These are phyloP conservation scores for Caenorhabditis virilis DNA, from an alignment of 2,888 invertebrate genomes.

Conservation along the genomic window DNA sequence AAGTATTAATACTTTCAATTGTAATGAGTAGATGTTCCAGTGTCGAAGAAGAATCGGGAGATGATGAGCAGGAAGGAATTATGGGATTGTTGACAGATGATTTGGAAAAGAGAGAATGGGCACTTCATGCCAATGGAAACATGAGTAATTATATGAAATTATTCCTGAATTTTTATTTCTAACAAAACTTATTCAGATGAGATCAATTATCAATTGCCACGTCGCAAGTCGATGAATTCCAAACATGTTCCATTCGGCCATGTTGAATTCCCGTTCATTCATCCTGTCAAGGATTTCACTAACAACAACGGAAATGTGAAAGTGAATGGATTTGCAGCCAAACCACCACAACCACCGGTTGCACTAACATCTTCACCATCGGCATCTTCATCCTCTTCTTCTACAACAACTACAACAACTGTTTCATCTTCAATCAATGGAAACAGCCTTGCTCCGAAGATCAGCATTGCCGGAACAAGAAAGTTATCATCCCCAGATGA, in stretches of 20 bases:
- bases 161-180: too few relatives aligned
- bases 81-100: constrained; percentile 35
- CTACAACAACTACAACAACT: too few relatives aligned
- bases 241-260: too few relatives aligned
- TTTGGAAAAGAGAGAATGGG: constrained; percentile 35
- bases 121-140: constrained; percentile 39
- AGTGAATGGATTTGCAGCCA: constrained; percentile 1
- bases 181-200: constrained; percentile 22
- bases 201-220: constrained; percentile 22
- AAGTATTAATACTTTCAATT: too few relatives aligned
- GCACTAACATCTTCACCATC: too few relatives aligned
- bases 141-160: constrained; percentile 14
- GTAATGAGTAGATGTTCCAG: too few relatives aligned
- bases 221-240: constrained; percentile 22
- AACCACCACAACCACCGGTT: background rate
- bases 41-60: constrained; percentile 17
- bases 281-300: background rate
- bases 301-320: background rate
- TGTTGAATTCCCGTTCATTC: too few relatives aligned
- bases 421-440: constrained; percentile 4
- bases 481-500: constrained; percentile 29
- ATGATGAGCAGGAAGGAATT: constrained; percentile 23
- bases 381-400: too few relatives aligned
- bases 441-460: constrained; percentile 6
- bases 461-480: background rate